Evolutionary conservation across 2,113 vertebrate species (phyloP), one percentile per base, ranked within the genome.

Genomic region (Crotophaga sulcirostris): DNA sequence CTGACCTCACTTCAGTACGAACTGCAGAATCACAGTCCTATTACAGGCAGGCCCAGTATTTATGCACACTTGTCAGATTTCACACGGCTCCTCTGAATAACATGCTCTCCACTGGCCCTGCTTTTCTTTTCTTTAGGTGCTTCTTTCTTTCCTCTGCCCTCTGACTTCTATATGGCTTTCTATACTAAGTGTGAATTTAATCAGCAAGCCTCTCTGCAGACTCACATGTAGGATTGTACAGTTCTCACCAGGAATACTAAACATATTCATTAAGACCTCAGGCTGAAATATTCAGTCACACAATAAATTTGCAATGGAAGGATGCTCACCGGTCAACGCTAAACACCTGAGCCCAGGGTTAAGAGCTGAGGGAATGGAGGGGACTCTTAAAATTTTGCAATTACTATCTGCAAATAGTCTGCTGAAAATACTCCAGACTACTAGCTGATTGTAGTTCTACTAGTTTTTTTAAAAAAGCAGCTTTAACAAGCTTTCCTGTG

Each of bases 11-110:
- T 90, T 55, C 75, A 84, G 63, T 0, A n/a, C 1, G 9, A 49
- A 59, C 6, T 44, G 77, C 87, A 82, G 75, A 85, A 91, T 74
- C 87, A 40, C 87, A 69, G 82, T 55, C 79, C 75, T 74, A 11
- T 91, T 85, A 67, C 59, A 55, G 82, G 38, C 84, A 86, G 82
- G 59, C 68, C 90, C 88, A 74, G 67, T 83, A 81, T 92, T 96
- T 90, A 85, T 85, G 93, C 94, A 74, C 78, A 80, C 51, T 95
- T 90, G 70, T 76, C 87, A 74, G 67, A 83, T 76, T 93, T 93
- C 92, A 91, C 67, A 76, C 15, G 12, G 75, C 77, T 79, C 56
- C 67, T 70, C 78, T 84, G 75, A 93, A 93, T 88, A 93, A 70
- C 63, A 14, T 10, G 26, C 59, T 94, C 56, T 80, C 42, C 67